Percentiles rank a stretch among this genome's conserved stretches.
Conservation (phyloP, 2,113 vertebrate species). For the Capreolus pygargus region DNA sequence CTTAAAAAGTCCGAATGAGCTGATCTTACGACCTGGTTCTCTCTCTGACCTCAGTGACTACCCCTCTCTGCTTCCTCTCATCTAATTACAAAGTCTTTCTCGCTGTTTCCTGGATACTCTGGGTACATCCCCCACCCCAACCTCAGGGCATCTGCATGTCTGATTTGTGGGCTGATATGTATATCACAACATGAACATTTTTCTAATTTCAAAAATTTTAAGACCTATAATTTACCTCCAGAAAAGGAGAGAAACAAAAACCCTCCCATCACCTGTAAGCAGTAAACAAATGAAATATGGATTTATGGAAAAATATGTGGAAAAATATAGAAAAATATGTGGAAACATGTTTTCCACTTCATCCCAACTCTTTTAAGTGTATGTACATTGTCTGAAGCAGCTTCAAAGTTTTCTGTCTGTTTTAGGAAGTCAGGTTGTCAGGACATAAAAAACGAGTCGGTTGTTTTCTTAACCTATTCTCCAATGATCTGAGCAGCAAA, state of each 20-base stretch:
- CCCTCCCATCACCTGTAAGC: neutral
- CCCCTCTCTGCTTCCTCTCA: neutral
- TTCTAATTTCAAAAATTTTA: neutral
- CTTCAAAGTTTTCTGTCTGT: neutral
- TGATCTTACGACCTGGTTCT: accelerated
- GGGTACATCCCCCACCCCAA: neutral
- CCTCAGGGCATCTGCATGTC: neutral
- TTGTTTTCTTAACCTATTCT: neutral
- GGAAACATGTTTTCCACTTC: neutral
- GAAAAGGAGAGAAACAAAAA: neutral
- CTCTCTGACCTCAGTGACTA: neutral
- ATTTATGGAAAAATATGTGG: neutral
- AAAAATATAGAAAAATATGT: no score
- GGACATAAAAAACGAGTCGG: neutral
- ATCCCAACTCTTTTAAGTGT: neutral
- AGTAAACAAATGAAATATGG: neutral
- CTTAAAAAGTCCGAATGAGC: neutral
- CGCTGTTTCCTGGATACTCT: neutral
- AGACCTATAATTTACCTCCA: neutral
- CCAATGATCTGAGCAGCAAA: neutral
- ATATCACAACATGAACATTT: neutral
- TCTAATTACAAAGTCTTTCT: accelerated
- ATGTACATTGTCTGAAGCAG: neutral
- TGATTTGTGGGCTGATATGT: neutral
- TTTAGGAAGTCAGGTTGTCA: neutral